phyloP scores from a whole-genome alignment of 2,113 vertebrate species.

The Zonotrichia leucophrys region DNA sequence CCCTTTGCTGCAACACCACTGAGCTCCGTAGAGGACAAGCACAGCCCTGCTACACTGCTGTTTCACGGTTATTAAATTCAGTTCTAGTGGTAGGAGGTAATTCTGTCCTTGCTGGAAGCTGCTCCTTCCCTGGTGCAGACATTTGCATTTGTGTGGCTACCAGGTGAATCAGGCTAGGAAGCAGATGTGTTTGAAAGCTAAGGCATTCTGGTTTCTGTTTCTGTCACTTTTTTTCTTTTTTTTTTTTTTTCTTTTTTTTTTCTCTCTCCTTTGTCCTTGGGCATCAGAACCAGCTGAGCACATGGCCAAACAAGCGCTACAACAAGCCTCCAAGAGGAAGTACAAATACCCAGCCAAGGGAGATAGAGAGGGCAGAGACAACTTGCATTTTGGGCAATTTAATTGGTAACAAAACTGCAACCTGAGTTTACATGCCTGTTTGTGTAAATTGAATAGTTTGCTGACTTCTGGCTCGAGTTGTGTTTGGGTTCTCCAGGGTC shows the following conservation, averaged over 20 bases:
- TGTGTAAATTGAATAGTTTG: neutral
- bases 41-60: neutral
- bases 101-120: neutral
- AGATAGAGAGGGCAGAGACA: neutral
- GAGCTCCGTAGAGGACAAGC: neutral
- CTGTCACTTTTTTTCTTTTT: accelerated
- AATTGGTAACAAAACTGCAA: neutral
- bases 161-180: neutral
- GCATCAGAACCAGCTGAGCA: neutral
- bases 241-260: too few relatives aligned
- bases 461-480: neutral
- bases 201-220: neutral
- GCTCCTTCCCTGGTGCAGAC: neutral
- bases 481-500: neutral
- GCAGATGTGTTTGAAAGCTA: neutral
- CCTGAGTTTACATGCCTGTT: neutral
- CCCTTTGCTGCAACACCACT: neutral
- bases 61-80: neutral
- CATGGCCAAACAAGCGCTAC: neutral
- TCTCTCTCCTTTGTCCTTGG: neutral
- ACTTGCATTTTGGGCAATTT: neutral
- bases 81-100: neutral
- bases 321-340: neutral
- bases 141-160: neutral
- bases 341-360: neutral